Evolutionary conservation across 2,113 vertebrate species (phyloP).

Genomic region (Cygnus atratus): DNA sequence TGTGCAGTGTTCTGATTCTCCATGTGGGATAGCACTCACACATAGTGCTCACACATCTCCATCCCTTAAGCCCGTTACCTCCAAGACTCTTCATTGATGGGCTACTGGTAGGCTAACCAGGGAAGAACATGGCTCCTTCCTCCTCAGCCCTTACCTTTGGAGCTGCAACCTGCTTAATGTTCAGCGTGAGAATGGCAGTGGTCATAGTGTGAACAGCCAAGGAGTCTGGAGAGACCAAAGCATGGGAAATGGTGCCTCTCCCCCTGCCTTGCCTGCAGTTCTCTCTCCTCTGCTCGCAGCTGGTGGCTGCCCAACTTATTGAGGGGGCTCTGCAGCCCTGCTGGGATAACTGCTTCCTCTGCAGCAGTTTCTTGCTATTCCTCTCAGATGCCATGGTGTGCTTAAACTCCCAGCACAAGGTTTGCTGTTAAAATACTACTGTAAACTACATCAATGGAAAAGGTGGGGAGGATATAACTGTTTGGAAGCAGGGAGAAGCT

Average conservation of each 20-base stretch:
- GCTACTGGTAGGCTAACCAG: neutral
- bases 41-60: accelerated
- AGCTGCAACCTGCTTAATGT: accelerated
- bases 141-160: neutral
- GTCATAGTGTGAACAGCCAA: neutral
- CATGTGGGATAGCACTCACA: accelerated
- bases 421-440: neutral
- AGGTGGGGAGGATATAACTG: neutral
- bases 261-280: neutral
- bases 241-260: neutral
- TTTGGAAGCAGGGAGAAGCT: neutral
- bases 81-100: neutral
- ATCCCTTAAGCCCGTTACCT: accelerated
- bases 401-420: neutral
- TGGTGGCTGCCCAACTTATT: neutral
- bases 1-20: neutral
- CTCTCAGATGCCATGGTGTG: neutral
- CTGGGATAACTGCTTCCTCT: conserved; percentile 34
- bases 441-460: neutral
- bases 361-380: neutral
- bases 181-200: neutral
- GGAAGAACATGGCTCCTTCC: neutral
- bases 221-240: neutral
- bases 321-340: neutral
- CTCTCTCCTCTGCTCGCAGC: accelerated